Evolutionary conservation across 2,888 invertebrate genomes (phyloP), one percentile per base, ranked within the genome.

Genomic region (Drosophila buzzatii): DNA sequence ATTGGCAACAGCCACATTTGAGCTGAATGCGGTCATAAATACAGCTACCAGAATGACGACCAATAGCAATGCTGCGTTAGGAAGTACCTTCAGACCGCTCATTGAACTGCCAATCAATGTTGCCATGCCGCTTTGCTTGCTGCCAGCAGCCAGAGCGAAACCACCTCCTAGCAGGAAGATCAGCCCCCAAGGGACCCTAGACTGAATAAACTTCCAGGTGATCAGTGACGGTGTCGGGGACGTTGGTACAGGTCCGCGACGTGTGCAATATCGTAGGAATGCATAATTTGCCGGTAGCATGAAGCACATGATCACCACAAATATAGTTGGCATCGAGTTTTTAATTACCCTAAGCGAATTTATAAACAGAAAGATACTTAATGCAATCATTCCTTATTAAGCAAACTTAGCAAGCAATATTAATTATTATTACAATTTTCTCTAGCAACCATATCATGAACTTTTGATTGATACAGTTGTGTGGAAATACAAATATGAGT

Each of bases 1-100:
- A 87, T 97, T 98, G 0, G 98, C 97, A 44, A 97, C 97, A 52
- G 98, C 98, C 1, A 98, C 97, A 91, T 98, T 98, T 39, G 97
- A 96, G 0, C 98, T 97, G 89, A 98, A 96, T 92, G 98, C 98
- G 0, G 98, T 99, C 65, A 97, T 94, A 79, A 96, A 94, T 81
- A 97, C 96, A 0, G 97, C 93, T 51, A 97, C 95, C 4, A 96
- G 83, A 70, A 96, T 96, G 16, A 98, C 95, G 6, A 97, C 95
- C 35, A 97, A 92, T 66, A 98, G 94, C 41, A 98, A 95, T 14
- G 95, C 92, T 45, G 95, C 92, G 8, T 95, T 94, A 14, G 95
- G 95, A 72, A 97, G 93, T 0, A 94, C 94, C 14, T 95, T 93
- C 2, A 98, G 94, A 0, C 95, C 95, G 51, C 94, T 94, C 39